Base-by-base conservation (phyloP, 2,113 vertebrate species). In the Erythrocercus mccallii region DNA sequence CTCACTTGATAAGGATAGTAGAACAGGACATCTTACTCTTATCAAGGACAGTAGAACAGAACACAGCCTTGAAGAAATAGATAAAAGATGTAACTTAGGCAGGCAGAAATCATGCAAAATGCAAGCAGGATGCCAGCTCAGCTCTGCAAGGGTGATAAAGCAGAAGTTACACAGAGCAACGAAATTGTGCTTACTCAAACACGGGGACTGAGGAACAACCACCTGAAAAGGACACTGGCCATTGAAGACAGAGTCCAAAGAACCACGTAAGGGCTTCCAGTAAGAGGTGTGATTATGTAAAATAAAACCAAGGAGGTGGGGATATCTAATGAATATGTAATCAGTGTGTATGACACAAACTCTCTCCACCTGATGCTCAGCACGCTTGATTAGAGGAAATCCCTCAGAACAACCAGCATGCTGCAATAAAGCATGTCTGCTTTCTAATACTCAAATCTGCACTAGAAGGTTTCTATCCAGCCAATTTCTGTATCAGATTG, bases 381-480 rank as follows among this genome's bases (percentile, higher is more conserved):
- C 8, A 6, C 9, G 20, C 14, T 31, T 37, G 37, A 27, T 51
- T 68, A 51, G 14, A 60, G 62, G 37, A 77, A 77, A 44, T 37
- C 17, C 37, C 11, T 58, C 1, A 0, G 21, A 3, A 7, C 58
- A 31, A 44, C 25, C 21, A 58, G 25, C 16, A 5, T 17, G 13
- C 25, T 76, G 35, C 31, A 57, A 35, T 50, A 42, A 42, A 35
- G 11, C 12, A 35, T 58, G 7, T 3, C 13, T 35, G 17, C 11
- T 58, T 77, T 68, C 37, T 76, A 37, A 27, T 17, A 19, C 31
- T 58, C 6, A 6, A 77, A 86, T 51, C 37, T 37, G 14, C 51
- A 14, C 18, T 86, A 22, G 27, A 57, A 50, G 5, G 5, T 76
- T 58, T 58, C 21, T 42, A 37, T 58, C 17, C 37, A 40, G 16